These are phyloP conservation scores for Aproaerema taeniolella DNA, from an alignment of 2,888 invertebrate genomes.

Conservation along the genomic window DNA sequence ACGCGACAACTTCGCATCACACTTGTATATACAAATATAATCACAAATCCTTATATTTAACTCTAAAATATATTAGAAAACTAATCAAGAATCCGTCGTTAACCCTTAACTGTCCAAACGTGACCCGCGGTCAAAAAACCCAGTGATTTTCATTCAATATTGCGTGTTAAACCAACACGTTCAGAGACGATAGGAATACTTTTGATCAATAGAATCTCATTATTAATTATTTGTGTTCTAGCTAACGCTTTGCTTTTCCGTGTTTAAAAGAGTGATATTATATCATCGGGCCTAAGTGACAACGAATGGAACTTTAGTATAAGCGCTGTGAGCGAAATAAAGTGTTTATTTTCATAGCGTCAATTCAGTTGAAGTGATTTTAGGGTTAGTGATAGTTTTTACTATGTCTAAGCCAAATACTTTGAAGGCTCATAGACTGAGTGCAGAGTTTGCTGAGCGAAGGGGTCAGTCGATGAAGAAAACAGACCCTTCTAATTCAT, in stretches of 20 bases:
- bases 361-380: slow-evolving; percentile 22
- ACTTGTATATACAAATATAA: slow-evolving; percentile 61
- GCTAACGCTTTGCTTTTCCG: slow-evolving; percentile 45
- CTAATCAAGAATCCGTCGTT: slow-evolving; percentile 63
- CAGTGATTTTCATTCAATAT: slow-evolving; percentile 21
- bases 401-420: slow-evolving; percentile 70
- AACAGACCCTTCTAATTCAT: slow-evolving; percentile 60
- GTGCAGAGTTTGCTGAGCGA: slow-evolving; percentile 70
- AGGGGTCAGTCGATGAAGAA: slow-evolving; percentile 60
- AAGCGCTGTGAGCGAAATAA: slow-evolving; percentile 21
- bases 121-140: slow-evolving; percentile 15
- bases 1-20: slow-evolving; percentile 63
- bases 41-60: slow-evolving; percentile 59
- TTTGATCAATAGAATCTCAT: slow-evolving; percentile 67
- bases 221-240: slow-evolving; percentile 71
- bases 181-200: slow-evolving; percentile 33
- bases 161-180: slow-evolving; percentile 14
- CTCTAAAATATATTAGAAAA: slow-evolving; percentile 49
- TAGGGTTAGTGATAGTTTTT: slow-evolving; percentile 31
- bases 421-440: slow-evolving; percentile 68
- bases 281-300: slow-evolving; percentile 37
- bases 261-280: slow-evolving; percentile 45
- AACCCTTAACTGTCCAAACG: slow-evolving; percentile 21
- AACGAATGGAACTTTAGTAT: slow-evolving; percentile 45
- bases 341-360: slow-evolving; percentile 32